Evolutionary conservation across 2,797 vertebrate species (phyloP).

Genomic region (Gastrophryne carolinensis): DNA sequence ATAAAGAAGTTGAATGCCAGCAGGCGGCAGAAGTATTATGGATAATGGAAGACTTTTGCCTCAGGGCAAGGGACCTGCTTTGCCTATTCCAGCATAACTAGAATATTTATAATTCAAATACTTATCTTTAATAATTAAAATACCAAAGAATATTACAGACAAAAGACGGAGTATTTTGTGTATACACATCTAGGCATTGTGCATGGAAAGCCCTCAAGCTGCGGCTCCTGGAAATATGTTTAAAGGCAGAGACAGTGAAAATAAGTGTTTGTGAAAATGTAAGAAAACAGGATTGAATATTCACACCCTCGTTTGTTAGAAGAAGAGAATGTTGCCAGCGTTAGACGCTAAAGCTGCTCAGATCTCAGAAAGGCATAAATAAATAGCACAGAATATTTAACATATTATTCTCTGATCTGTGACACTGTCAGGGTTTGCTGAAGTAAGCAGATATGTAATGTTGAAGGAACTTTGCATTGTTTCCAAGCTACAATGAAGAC

Average conservation of each 20-base stretch:
- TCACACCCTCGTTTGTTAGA: slow-evolving; percentile 72
- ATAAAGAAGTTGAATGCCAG: slow-evolving; percentile 93
- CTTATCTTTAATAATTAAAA: slow-evolving; percentile 99
- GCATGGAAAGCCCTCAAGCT: slow-evolving; percentile 80
- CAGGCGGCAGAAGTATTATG: slow-evolving; percentile 98
- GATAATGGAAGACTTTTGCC: slow-evolving; percentile 99
- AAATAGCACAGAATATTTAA: not conserved
- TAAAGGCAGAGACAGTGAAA: slow-evolving; percentile 74
- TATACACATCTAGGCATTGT: slow-evolving; percentile 86
- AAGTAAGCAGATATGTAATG: slow-evolving; percentile 7
- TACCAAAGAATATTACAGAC: slow-evolving; percentile 95
- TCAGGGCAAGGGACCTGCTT: slow-evolving; percentile 95
- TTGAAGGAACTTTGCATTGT: slow-evolving; percentile 33
- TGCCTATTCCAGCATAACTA: slow-evolving; percentile 99
- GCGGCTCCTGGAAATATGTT: slow-evolving; percentile 73
- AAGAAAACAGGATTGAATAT: slow-evolving; percentile 75
- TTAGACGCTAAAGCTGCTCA: not conserved
- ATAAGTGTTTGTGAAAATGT: slow-evolving; percentile 71
- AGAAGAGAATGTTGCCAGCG: slow-evolving; percentile 66
- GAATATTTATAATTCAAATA: slow-evolving; percentile 99
- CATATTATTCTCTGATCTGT: not conserved
- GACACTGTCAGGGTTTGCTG: slow-evolving; percentile 18
- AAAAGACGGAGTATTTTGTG: slow-evolving; percentile 88
- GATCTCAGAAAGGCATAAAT: not conserved
- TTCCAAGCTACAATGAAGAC: slow-evolving; percentile 59